A percentile compares a stretch with the other conserved stretches of the same genome.
phyloP scores from a whole-genome alignment of 2,888 invertebrate genomes.

The Amphiduros pacificus region DNA sequence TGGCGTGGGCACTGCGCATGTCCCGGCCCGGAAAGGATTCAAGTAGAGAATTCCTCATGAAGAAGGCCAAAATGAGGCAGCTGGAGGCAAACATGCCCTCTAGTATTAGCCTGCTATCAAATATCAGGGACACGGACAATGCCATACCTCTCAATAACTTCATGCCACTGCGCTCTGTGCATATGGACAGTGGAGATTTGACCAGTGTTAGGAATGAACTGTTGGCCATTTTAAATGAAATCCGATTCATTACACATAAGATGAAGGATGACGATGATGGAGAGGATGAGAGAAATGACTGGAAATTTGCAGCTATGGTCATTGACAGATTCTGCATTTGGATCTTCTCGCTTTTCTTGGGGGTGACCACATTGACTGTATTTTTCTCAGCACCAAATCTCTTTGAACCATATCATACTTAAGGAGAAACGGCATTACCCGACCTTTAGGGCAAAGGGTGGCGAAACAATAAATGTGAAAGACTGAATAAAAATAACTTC shows the following conservation, averaged over 20 bases:
- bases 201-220: slow-evolving; percentile 33
- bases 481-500: too few species aligned
- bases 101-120: slow-evolving; percentile 34
- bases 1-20: slow-evolving; percentile 37
- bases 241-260: slow-evolving; percentile 37
- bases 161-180: slow-evolving; percentile 25
- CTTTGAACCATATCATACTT: background rate
- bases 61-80: slow-evolving; percentile 35
- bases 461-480: too few species aligned
- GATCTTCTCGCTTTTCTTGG: slow-evolving; percentile 29
- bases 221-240: slow-evolving; percentile 35
- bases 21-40: slow-evolving; percentile 35
- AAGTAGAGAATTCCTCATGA: slow-evolving; percentile 33
- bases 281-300: slow-evolving; percentile 30
- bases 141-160: slow-evolving; percentile 32
- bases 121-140: slow-evolving; percentile 37
- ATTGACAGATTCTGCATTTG: slow-evolving; percentile 34
- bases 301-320: slow-evolving; percentile 37
- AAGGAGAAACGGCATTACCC: too few species aligned
- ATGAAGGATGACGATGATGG: slow-evolving; percentile 32
- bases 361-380: slow-evolving; percentile 27
- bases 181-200: slow-evolving; percentile 20
- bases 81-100: slow-evolving; percentile 33
- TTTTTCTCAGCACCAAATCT: slow-evolving; percentile 27
- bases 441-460: too few species aligned